Evolutionary conservation across 2,888 invertebrate genomes (phyloP).

Genomic region (Caenorhabditis sp.): DNA sequence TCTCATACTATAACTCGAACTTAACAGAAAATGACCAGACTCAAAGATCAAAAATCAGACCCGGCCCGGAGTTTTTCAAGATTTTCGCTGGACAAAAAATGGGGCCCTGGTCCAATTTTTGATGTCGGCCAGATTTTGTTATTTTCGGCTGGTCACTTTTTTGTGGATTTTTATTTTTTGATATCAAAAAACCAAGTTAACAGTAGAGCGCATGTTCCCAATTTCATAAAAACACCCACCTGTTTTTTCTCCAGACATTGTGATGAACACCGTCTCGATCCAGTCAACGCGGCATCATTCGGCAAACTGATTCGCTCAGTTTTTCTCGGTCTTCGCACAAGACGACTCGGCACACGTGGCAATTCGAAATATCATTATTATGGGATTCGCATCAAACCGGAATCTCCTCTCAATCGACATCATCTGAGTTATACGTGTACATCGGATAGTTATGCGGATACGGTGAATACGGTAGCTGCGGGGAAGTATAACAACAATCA

Average conservation of each 20-base stretch:
- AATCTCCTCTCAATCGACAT: slow-evolving; percentile 10
- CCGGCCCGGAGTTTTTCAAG: too few species aligned
- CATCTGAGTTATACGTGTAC: neutral
- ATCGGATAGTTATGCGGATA: slow-evolving; percentile 23
- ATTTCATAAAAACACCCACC: too few species aligned
- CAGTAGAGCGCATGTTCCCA: too few species aligned
- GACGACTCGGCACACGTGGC: slow-evolving; percentile 86
- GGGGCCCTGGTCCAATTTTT: too few species aligned
- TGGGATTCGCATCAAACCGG: slow-evolving; percentile 80
- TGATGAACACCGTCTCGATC: slow-evolving; percentile 85
- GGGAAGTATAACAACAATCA: slow-evolving; percentile 9
- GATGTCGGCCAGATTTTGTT: too few species aligned
- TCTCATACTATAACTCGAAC: too few species aligned
- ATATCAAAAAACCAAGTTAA: too few species aligned
- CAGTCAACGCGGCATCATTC: slow-evolving; percentile 98
- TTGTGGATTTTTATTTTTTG: too few species aligned
- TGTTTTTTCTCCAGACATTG: slow-evolving; percentile 78
- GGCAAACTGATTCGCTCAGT: slow-evolving; percentile 98
- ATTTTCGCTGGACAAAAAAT: too few species aligned
- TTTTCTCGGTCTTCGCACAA: slow-evolving; percentile 91
- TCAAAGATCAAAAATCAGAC: too few species aligned
- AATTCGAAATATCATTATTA: slow-evolving; percentile 87
- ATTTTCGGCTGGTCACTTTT: too few species aligned
- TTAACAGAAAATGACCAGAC: too few species aligned
- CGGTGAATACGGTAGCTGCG: slow-evolving; percentile 22